Conservation (phyloP, 2,888 invertebrate genomes). For the Cetonia aurata region DNA sequence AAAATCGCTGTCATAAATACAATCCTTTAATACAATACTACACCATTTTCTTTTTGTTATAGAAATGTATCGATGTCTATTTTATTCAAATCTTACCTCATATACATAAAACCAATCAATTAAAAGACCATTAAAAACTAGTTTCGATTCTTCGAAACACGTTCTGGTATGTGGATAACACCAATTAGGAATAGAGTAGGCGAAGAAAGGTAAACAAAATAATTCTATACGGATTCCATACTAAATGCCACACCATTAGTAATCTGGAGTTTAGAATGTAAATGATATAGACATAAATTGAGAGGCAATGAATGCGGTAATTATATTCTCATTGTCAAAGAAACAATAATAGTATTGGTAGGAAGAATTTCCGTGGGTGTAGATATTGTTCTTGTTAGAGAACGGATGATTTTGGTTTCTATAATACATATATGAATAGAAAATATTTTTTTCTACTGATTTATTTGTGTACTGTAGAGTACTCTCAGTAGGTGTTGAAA, state of each 20-base stretch:
- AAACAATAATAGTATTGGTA: no score
- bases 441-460: no score
- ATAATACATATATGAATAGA: no score
- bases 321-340: no score
- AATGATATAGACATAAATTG: conserved; percentile 19
- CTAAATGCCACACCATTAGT: neutral
- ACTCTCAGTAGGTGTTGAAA: no score
- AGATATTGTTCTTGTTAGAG: no score
- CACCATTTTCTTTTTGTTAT: conserved; percentile 4
- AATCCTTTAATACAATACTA: neutral
- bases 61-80: neutral
- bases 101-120: conserved; percentile 26
- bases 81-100: conserved; percentile 11
- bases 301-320: no score
- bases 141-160: conserved; percentile 10
- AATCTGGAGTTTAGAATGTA: conserved; percentile 6
- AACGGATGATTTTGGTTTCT: no score
- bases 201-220: conserved; percentile 27
- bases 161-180: conserved; percentile 14
- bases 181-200: conserved; percentile 25
- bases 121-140: conserved; percentile 24
- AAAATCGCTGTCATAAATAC: no score
- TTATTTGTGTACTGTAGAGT: no score
- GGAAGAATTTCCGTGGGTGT: no score
- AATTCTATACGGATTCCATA: conserved; percentile 17